phyloP scores from a whole-genome alignment of 2,113 vertebrate species.

The Chrysochloris asiatica region DNA sequence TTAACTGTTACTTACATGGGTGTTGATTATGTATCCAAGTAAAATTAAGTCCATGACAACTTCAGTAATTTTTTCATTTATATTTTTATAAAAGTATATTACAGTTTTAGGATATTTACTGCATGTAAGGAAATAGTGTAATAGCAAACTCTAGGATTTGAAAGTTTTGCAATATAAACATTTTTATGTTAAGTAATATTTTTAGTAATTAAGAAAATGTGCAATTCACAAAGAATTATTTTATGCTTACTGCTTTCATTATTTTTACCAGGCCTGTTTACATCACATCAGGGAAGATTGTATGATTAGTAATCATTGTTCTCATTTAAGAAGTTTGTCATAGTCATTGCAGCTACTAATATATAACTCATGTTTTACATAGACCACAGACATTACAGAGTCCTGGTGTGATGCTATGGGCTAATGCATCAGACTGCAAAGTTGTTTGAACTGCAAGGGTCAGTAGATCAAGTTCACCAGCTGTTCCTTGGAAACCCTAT shows the following conservation, averaged over 20 bases:
- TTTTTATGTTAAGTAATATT: not conserved
- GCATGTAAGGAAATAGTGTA: not conserved
- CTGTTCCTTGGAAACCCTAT: too few relatives aligned
- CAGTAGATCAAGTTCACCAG: too few relatives aligned
- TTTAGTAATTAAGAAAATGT: not conserved
- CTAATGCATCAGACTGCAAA: too few relatives aligned
- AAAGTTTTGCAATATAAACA: not conserved
- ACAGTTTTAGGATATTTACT: not conserved
- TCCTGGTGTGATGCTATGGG: too few relatives aligned
- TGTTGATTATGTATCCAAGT: too few relatives aligned
- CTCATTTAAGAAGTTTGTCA: not conserved
- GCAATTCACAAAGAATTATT: not conserved
- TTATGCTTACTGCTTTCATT: not conserved
- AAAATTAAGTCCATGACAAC: too few relatives aligned
- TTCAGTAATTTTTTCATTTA: too few relatives aligned
- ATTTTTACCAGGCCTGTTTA: not conserved
- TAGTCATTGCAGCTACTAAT: too few relatives aligned
- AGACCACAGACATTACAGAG: too few relatives aligned
- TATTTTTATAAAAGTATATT: not conserved
- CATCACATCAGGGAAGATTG: not conserved
- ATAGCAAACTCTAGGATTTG: not conserved
- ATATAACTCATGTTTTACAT: too few relatives aligned
- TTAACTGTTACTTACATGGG: too few relatives aligned
- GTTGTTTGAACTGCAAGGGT: too few relatives aligned
- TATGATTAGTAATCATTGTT: not conserved